Percentiles rank a stretch among this genome's conserved stretches.
These are phyloP conservation scores for Pseudanteris insignis DNA, from an alignment of 2,888 invertebrate genomes.

Conservation along the genomic window DNA sequence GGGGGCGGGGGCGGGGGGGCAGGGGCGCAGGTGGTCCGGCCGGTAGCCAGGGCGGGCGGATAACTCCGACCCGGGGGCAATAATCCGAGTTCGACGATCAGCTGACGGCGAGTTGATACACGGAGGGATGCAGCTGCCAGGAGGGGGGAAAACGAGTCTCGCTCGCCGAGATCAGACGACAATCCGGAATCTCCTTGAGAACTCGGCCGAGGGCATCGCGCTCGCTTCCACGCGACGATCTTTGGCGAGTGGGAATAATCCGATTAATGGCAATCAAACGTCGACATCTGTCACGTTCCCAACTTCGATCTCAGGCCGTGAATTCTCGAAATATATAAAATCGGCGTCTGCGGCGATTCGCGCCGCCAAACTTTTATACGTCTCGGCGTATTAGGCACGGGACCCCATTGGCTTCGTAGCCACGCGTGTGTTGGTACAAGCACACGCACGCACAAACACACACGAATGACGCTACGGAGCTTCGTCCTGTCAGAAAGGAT, in stretches of 20 bases:
- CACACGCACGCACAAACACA: conserved; percentile 15
- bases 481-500: conserved; percentile 58
- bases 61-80: not conserved
- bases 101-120: conserved; percentile 6
- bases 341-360: conserved; percentile 56
- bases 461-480: conserved; percentile 42
- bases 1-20: no score
- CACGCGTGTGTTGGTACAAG: conserved; percentile 20
- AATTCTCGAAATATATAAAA: conserved; percentile 65
- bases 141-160: not conserved
- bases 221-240: conserved; percentile 7
- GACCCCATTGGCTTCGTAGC: conserved; percentile 52
- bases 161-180: conserved; percentile 4
- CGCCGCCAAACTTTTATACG: conserved; percentile 49
- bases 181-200: no score
- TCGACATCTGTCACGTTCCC: conserved; percentile 55
- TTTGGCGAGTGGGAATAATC: conserved; percentile 48
- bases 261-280: conserved; percentile 60
- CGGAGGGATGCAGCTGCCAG: not conserved
- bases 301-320: conserved; percentile 48
- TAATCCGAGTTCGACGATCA: not conserved
- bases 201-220: no score
- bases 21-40: no score
- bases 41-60: no score
- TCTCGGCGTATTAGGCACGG: conserved; percentile 56